Evolutionary conservation across 2,797 vertebrate genomes (phyloP).

Genomic region (Nyctibius grandis): DNA sequence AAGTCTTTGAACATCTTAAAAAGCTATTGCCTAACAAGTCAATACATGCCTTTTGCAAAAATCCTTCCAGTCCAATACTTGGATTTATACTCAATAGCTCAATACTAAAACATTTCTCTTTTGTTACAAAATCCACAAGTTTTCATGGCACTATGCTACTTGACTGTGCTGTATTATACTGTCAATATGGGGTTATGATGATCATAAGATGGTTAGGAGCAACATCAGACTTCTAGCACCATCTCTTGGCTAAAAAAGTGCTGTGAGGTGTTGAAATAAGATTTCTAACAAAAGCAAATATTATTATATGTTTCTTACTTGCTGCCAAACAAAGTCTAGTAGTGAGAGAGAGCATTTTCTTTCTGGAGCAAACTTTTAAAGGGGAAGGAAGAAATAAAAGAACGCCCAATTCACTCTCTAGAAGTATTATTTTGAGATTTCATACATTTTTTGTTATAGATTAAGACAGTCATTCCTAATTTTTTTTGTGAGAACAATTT

Average conservation of each 20-base stretch:
- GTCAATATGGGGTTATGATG: not conserved
- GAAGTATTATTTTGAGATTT: not conserved
- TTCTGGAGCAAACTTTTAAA: not conserved
- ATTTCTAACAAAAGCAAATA: not conserved
- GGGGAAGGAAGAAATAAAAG: not conserved
- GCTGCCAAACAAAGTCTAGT: not conserved
- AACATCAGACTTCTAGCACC: conserved; percentile 2
- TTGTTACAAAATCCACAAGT: not conserved
- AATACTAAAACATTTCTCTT: not conserved
- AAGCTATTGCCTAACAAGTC: not conserved
- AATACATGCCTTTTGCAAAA: not conserved
- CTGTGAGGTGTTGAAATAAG: not conserved
- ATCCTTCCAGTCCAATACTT: not conserved
- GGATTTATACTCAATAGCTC: not conserved
- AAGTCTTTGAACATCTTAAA: not conserved
- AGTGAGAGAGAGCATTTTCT: not conserved
- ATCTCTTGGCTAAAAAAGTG: not conserved
- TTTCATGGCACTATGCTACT: not conserved
- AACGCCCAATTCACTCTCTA: not conserved
- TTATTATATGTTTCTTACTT: not conserved
- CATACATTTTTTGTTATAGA: fast-evolving
- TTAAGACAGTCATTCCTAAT: fast-evolving
- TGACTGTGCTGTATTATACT: fast-evolving
- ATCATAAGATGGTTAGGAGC: not conserved
- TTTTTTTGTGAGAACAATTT: not conserved